Evolutionary conservation across 37 sponge, comb jelly and placozoan species (phyloP), one percentile per base, ranked within the genome.

Genomic region (Eunapius fragilis): DNA sequence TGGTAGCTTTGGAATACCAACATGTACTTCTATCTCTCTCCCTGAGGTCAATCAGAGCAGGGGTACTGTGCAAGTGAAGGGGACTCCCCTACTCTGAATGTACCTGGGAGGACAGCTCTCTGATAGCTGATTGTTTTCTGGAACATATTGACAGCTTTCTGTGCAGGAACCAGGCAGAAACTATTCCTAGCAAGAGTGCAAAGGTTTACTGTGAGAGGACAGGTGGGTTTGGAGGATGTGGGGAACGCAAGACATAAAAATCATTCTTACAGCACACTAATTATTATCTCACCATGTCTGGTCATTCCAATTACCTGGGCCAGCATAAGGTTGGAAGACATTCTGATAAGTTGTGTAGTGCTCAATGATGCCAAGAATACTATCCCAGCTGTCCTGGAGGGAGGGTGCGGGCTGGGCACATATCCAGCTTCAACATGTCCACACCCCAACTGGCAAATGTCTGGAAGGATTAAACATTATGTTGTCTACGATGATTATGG

Each of bases 281-380:
- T 32, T 31, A 85, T 71, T 28, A 49, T 79, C 78, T 68, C 68
- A 95, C 91, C 97, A 95, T 94, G 69, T 98, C 99, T 37, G 99
- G 58, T 98, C 99, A 83, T 98, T 98, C 99, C 99, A 98, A 72
- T 95, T 78, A 24, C 99, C 99, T 69, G 99, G 99, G 22, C 97
- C 99, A 73, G 96, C 94, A 36, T 33, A 84, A 3, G 92, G 88
- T 19, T 89, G 92, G 71, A 97, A 91, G 17, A 78, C 79, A 78
- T 91, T 91, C 71, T 94, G 93, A 72, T 72, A 41, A 11, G 73
- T 68, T 0, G 90, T 80, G 67, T 96, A 98, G 75, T 87, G 97
- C 25, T 91, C 82, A 31, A 95, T 91, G 68, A 99, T 99, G 32
- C 79, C 74, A 32, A 82, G 22, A 22, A 99, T 93, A 86, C 94